Evolutionary conservation across 2,113 vertebrate genomes (phyloP).

Genomic region (Ptyas mucosa): DNA sequence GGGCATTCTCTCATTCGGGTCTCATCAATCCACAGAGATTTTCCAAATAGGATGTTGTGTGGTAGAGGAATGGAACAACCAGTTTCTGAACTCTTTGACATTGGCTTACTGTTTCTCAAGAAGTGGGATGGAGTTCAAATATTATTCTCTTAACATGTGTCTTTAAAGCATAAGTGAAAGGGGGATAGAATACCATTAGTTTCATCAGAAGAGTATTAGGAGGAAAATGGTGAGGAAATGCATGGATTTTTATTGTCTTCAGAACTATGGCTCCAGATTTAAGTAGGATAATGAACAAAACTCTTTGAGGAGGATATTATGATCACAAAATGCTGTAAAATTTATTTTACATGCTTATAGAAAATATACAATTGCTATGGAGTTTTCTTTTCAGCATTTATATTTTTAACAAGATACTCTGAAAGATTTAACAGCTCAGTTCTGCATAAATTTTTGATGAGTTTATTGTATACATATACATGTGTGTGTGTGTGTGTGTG

Average conservation of each 20-base stretch:
- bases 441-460: slow-evolving; percentile 30
- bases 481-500: too few relatives aligned
- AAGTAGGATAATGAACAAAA: slow-evolving; percentile 3
- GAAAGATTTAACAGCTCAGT: slow-evolving; percentile 29
- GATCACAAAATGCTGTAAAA: slow-evolving; percentile 13
- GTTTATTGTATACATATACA: neutral
- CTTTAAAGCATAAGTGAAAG: slow-evolving; percentile 21
- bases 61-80: neutral
- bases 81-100: neutral
- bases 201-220: neutral
- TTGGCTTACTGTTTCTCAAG: slow-evolving; percentile 38
- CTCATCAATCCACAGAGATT: neutral
- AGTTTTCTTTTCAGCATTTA: slow-evolving; percentile 16
- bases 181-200: neutral
- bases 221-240: slow-evolving; percentile 19
- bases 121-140: neutral
- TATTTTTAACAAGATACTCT: slow-evolving; percentile 40
- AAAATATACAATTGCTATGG: slow-evolving; percentile 37
- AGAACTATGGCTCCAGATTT: slow-evolving; percentile 25
- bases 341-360: slow-evolving; percentile 30
- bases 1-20: neutral
- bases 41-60: neutral
- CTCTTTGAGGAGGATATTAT: slow-evolving; percentile 24
- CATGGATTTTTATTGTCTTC: slow-evolving; percentile 5
- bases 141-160: slow-evolving; percentile 1